Base-by-base conservation (phyloP, 2,113 vertebrate species). In the Ahaetulla prasina region DNA sequence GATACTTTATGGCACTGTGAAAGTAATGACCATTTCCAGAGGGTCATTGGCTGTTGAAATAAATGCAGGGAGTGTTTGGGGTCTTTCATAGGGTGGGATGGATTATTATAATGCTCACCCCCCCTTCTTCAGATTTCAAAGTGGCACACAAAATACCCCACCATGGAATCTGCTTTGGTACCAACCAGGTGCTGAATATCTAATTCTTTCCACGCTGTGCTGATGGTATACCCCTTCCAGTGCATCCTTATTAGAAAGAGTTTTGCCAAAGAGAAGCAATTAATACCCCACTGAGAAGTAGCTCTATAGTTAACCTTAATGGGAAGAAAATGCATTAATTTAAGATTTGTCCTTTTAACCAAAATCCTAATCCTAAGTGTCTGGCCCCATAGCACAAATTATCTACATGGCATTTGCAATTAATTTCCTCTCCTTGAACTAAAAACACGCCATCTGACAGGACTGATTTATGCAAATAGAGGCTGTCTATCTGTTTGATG, bases 401-500 rank as follows among this genome's bases (percentile, higher is more conserved):
- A 88, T 92, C 93, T 93, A 95, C 86, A 49, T 95, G 92, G 25
- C 9, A 95, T 96, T 97, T 97, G 93, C 57, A 96, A 96, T 92
- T 96, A 96, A 96, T 96, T 97, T 97, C 85, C 93, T 97, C 93
- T 96, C 90, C 89, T 60, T 96, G 90, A 96, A 96, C 90, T 96
- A 96, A 97, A 94, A 94, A 96, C 91, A 97, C 97, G 96, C 93
- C 97, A 96, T 97, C 92, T 96, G 96, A 96, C 93, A 95, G 93
- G 94, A 27, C 4, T 85, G 85, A 3, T 91, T 96, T 94, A 97
- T 98, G 97, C 96, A 97, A 97, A 97, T 97, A 2, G 90, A 3
- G 80, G 90, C 93, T 96, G 89, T 95, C 90, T 93, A 94, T 92
- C 94, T 96, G 96, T 98, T 97, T 98, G 97, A 97, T 97, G 96